These are phyloP conservation scores for Drosophila mercatorum DNA, from an alignment of 2,888 invertebrate genomes.

Conservation along the genomic window DNA sequence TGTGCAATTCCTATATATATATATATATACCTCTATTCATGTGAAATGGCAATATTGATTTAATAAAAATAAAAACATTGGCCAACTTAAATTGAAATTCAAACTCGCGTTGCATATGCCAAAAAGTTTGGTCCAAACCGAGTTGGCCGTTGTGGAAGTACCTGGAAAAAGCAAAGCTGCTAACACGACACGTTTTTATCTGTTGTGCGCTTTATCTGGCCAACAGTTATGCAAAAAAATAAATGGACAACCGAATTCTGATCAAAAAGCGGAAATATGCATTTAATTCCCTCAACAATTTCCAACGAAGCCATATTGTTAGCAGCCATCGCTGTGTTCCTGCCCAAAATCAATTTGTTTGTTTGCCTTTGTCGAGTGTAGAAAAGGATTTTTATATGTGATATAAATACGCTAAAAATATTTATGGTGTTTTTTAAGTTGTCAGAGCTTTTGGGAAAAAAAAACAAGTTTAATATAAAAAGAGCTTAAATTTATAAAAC, in stretches of 20 bases:
- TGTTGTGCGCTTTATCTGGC: conserved; percentile 2
- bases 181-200: conserved; percentile 1
- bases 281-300: conserved; percentile 11
- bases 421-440: not conserved
- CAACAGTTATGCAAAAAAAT: not conserved
- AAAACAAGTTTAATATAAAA: not conserved
- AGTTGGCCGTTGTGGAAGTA: not conserved
- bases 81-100: conserved; percentile 5
- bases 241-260: conserved; percentile 1
- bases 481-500: not conserved
- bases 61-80: conserved; percentile 7
- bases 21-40: not conserved
- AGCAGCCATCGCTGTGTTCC: not conserved
- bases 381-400: not conserved
- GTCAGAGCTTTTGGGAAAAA: not conserved
- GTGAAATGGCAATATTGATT: conserved; percentile 5
- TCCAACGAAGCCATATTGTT: not conserved
- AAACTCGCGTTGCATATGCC: not conserved
- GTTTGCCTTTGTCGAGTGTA: not conserved
- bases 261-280: conserved; percentile 15
- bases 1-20: not conserved
- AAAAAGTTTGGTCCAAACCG: conserved; percentile 4
- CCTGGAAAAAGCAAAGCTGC: conserved; percentile 4
- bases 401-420: not conserved
- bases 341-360: conserved; percentile 17